phyloP scores from a whole-genome alignment of 2,113 vertebrate species.

The Lepisosteus oculatus region DNA sequence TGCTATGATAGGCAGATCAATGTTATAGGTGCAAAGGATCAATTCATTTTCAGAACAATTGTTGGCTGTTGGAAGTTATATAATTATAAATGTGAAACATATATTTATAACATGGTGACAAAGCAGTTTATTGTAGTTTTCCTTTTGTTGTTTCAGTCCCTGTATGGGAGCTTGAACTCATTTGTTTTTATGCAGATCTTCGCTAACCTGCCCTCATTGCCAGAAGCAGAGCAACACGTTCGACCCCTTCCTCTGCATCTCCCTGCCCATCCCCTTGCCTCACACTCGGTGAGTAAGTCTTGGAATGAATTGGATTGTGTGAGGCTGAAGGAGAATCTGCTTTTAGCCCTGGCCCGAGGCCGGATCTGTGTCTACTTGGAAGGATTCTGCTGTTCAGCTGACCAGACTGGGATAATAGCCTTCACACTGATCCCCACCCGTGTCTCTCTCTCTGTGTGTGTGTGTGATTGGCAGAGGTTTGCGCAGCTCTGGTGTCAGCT shows the following conservation, averaged over 20 bases:
- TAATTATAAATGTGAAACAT: too few species aligned
- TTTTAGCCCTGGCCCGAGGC: not conserved
- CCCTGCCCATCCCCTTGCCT: slow-evolving; percentile 90
- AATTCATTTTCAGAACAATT: too few species aligned
- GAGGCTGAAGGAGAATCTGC: slow-evolving; percentile 8
- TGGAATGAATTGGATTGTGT: not conserved
- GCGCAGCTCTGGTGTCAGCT: not conserved
- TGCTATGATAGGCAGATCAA: too few species aligned
- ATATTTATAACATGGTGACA: too few species aligned
- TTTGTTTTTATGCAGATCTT: slow-evolving; percentile 70
- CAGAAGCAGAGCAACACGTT: slow-evolving; percentile 98
- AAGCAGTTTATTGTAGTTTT: too few species aligned
- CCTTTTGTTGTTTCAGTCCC: too few species aligned
- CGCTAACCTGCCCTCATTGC: slow-evolving; percentile 94
- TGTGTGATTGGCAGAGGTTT: not conserved
- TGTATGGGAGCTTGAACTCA: too few species aligned
- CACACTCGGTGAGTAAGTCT: slow-evolving; percentile 81
- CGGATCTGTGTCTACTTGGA: not conserved
- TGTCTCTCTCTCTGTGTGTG: not conserved
- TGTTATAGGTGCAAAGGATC: too few species aligned
- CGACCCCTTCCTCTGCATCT: slow-evolving; percentile 96
- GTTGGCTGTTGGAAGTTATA: too few species aligned
- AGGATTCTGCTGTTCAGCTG: not conserved
- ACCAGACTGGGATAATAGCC: not conserved
- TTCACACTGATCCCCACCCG: not conserved